These are phyloP conservation scores for Mustelus asterias DNA, from an alignment of 2,113 vertebrate genomes.

Conservation along the genomic window DNA sequence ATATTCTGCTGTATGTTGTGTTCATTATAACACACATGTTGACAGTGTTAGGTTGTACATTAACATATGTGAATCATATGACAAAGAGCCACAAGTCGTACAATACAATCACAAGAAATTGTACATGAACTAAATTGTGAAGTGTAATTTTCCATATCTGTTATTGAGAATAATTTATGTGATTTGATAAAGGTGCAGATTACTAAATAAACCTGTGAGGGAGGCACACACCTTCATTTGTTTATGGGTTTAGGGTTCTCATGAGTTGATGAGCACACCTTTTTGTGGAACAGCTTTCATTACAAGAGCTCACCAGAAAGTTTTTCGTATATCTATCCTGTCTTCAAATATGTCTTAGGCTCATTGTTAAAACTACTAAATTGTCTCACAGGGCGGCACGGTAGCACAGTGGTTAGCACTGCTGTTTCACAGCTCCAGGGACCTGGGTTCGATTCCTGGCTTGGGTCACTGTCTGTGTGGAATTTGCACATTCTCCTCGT, in stretches of 20 bases:
- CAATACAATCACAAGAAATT: not conserved
- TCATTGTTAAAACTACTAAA: not conserved
- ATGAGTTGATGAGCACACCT: not conserved
- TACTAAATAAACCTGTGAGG: not conserved
- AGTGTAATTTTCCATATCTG: not conserved
- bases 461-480: too few species aligned
- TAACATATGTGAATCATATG: not conserved
- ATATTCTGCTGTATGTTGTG: not conserved
- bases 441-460: too few species aligned
- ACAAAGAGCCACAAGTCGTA: not conserved
- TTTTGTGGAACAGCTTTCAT: not conserved
- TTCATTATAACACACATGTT: not conserved
- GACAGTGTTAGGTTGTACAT: not conserved
- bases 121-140: not conserved
- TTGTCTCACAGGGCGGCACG: not conserved
- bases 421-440: too few species aligned
- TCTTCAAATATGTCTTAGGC: not conserved
- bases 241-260: not conserved
- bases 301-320: too few species aligned
- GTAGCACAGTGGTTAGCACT: too few species aligned
- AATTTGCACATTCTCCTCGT: too few species aligned
- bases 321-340: not conserved
- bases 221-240: not conserved
- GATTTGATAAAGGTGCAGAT: not conserved
- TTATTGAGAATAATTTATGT: not conserved